Conservation (phyloP, 1,140 invertebrate genomes). For the Cydia splendana region DNA sequence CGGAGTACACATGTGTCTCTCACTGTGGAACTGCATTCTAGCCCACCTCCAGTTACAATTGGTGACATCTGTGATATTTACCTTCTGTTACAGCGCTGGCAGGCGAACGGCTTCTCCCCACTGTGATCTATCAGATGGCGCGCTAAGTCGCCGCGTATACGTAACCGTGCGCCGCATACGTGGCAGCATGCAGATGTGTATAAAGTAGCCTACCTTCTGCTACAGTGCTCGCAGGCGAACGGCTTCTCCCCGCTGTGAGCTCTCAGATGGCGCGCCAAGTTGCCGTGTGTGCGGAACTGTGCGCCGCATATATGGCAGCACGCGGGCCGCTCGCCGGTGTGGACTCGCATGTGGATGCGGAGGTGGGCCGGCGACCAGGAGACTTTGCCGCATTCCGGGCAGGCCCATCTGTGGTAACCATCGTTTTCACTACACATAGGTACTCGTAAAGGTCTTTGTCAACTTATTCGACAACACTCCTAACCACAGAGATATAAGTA, state of each 20-base stretch:
- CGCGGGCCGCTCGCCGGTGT: conserved; percentile 56
- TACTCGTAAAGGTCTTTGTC: no score
- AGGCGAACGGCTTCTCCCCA: conserved; percentile 47
- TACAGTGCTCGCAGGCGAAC: not conserved
- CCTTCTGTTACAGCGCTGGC: not conserved
- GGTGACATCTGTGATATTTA: not conserved
- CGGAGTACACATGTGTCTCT: no score
- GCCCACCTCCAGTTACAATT: no score
- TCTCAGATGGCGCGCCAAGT: conserved; percentile 74
- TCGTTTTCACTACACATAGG: not conserved
- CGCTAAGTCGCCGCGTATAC: conserved; percentile 50
- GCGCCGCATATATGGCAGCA: conserved; percentile 53
- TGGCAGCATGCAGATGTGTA: conserved; percentile 40
- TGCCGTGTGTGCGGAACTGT: conserved; percentile 46
- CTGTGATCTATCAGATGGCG: conserved; percentile 71
- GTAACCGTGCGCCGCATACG: conserved; percentile 56
- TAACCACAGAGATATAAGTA: no score
- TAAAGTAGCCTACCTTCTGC: not conserved
- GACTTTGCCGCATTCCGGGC: not conserved
- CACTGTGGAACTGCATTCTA: no score
- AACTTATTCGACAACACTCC: no score
- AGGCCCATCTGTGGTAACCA: not conserved
- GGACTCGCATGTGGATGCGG: conserved; percentile 17
- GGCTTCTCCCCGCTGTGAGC: conserved; percentile 56
- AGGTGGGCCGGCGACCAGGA: conserved; percentile 19